Conservation (phyloP, 2,888 invertebrate species). For the Lycia hirtaria region DNA sequence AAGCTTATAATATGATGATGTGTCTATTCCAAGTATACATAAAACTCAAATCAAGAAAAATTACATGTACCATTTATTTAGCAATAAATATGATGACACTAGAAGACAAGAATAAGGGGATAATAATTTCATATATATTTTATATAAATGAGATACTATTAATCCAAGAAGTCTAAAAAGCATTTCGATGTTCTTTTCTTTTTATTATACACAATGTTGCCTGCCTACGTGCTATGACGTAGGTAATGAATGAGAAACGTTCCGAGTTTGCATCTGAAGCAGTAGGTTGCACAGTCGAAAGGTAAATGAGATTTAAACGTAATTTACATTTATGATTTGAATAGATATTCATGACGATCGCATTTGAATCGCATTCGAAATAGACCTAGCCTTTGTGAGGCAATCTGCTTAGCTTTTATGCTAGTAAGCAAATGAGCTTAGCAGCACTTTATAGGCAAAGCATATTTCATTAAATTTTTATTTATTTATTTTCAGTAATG, state of each 20-base stretch:
- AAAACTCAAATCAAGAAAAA: too few species aligned
- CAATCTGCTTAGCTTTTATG: too few species aligned
- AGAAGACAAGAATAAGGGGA: background rate
- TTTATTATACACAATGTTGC: slow-evolving; percentile 12
- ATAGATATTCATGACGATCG: slow-evolving; percentile 11
- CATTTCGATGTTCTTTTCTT: slow-evolving; percentile 15
- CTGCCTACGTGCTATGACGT: slow-evolving; percentile 9
- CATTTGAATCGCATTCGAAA: slow-evolving; percentile 13
- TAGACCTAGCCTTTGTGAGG: background rate
- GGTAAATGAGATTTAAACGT: slow-evolving; percentile 19
- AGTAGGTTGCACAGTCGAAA: slow-evolving; percentile 3
- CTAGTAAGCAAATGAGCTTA: background rate
- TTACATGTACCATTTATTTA: background rate
- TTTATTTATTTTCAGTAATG: too few species aligned
- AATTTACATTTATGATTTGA: slow-evolving; percentile 23
- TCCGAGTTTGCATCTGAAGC: slow-evolving; percentile 10
- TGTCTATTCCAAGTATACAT: too few species aligned
- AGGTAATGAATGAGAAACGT: slow-evolving; percentile 10
- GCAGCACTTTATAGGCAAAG: background rate
- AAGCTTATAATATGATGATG: too few species aligned
- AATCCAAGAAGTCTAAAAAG: slow-evolving; percentile 12
- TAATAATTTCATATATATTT: background rate
- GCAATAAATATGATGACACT: background rate
- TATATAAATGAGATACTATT: slow-evolving; percentile 3
- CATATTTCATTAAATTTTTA: background rate